Percentiles rank a stretch among this genome's conserved stretches.
phyloP scores from a whole-genome alignment of 1,140 invertebrate species.

The Protaetia brevitarsis region DNA sequence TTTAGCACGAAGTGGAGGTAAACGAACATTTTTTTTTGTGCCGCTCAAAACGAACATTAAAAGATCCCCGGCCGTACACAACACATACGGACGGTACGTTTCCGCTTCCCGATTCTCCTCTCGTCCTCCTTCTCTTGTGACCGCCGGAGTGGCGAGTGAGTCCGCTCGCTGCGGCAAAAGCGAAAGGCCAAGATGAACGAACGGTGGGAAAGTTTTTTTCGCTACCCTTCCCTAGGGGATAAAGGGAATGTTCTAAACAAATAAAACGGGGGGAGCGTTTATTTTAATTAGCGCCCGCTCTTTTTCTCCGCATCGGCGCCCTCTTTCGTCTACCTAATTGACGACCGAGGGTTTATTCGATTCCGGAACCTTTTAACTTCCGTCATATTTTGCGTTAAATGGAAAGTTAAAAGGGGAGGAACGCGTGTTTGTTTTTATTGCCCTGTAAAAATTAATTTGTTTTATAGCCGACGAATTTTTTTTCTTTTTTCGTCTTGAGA shows the following conservation, averaged over 20 bases:
- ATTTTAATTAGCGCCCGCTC: constrained; percentile 14
- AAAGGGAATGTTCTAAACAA: not conserved
- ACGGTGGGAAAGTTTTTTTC: not conserved
- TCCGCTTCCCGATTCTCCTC: not conserved
- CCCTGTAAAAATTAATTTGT: constrained; percentile 14
- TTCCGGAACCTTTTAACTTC: constrained; percentile 8
- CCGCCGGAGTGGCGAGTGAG: too few species aligned
- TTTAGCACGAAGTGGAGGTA: not conserved
- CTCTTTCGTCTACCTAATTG: constrained; percentile 9
- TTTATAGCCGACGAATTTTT: not conserved
- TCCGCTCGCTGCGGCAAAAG: too few species aligned
- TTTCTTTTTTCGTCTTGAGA: not conserved
- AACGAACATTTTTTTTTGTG: too few species aligned
- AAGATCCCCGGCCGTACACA: too few species aligned
- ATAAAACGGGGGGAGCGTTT: constrained; percentile 8
- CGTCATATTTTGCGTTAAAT: constrained; percentile 8
- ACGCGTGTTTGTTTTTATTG: constrained; percentile 13
- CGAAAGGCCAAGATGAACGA: too few species aligned
- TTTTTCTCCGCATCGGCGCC: not conserved
- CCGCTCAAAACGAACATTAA: too few species aligned
- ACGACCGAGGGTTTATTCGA: constrained; percentile 15
- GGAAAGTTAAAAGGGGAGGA: not conserved
- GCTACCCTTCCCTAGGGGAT: not conserved
- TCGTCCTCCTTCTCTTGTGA: not conserved
- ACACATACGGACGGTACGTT: not conserved